Conservation (phyloP, 2,888 invertebrate genomes). For the Linnaemya vulpina region DNA sequence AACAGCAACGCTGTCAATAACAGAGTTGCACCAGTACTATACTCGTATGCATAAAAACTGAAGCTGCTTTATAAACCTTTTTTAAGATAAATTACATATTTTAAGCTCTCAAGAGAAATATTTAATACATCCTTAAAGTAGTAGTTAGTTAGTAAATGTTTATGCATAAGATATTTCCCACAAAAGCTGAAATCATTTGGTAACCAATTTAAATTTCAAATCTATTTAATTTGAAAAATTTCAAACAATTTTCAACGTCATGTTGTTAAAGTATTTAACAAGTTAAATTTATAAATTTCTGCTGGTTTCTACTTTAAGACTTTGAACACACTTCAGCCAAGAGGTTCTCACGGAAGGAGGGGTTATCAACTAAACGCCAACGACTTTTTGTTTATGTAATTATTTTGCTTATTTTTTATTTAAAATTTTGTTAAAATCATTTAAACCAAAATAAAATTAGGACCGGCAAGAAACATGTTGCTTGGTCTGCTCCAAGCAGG, state of each 20-base stretch:
- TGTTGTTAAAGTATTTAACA: slow-evolving; percentile 36
- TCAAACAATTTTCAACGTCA: slow-evolving; percentile 11
- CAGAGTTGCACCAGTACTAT: background rate
- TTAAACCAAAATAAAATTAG: slow-evolving; percentile 29
- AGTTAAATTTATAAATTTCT: slow-evolving; percentile 7
- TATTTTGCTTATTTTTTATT: slow-evolving; percentile 8
- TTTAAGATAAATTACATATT: no score
- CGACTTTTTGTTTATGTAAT: background rate
- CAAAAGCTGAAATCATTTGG: no score
- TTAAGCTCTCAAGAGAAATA: no score
- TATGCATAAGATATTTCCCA: no score
- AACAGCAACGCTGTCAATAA: slow-evolving; percentile 16
- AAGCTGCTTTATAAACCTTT: no score
- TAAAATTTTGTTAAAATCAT: slow-evolving; percentile 42
- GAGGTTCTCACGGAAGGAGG: background rate
- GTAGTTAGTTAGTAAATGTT: no score
- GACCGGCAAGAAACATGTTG: background rate
- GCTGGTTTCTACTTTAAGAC: background rate
- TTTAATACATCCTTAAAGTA: no score
- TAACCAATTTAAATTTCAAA: no score
- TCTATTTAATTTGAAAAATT: background rate
- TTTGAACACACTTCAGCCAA: background rate
- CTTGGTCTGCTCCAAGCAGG: slow-evolving; percentile 19
- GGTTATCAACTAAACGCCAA: slow-evolving; percentile 15
- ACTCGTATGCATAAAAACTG: no score